Evolutionary conservation across 2,888 invertebrate species (phyloP).

Genomic region (Beris morrisii): DNA sequence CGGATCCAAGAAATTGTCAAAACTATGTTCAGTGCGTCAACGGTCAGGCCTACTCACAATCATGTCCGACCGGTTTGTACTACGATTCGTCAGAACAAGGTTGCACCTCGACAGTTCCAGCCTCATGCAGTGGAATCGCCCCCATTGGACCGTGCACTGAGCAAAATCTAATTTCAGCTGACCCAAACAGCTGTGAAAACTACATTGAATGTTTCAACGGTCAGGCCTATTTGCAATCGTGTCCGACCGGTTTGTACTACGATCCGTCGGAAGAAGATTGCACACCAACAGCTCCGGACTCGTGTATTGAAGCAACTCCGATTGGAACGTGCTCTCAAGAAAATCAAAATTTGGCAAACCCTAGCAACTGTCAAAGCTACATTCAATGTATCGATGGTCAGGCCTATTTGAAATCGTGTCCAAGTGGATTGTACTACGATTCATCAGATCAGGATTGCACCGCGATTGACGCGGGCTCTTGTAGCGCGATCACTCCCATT

Average conservation of each 20-base stretch:
- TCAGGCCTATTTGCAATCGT: neutral
- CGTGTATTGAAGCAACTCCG: neutral
- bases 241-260: slow-evolving; percentile 15
- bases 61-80: neutral
- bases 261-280: neutral
- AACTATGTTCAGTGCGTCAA: neutral
- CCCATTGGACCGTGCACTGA: no score
- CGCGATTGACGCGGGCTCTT: neutral
- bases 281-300: neutral
- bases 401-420: neutral
- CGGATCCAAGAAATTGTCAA: no score
- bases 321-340: neutral
- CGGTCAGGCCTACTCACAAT: neutral
- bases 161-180: neutral
- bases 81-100: neutral
- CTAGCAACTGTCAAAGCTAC: slow-evolving; percentile 9
- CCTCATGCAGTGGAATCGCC: neutral
- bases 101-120: neutral
- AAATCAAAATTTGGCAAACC: neutral
- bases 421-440: slow-evolving; percentile 8
- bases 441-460: neutral
- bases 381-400: neutral
- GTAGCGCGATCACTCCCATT: neutral
- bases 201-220: slow-evolving; percentile 12
- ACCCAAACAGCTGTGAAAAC: slow-evolving; percentile 5